Conservation (phyloP, 2,113 vertebrate species). For the Phoenicopterus ruber region DNA sequence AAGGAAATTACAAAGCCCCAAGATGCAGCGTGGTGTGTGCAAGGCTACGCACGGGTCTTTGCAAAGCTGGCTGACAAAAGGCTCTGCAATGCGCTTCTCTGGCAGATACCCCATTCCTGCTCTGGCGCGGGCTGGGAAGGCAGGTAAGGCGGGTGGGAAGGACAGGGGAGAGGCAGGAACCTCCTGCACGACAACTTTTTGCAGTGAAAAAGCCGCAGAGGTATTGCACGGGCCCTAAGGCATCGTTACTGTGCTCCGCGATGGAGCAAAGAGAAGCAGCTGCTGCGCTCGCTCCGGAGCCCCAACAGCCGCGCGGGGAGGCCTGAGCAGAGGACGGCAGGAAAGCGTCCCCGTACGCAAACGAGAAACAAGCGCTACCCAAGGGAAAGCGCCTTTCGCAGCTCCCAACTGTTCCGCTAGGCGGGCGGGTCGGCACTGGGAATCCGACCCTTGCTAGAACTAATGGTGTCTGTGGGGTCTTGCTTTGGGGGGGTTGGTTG, state of each 20-base stretch:
- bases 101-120: no score
- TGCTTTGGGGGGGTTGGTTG: no score
- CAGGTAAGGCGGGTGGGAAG: neutral
- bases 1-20: neutral
- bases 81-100: neutral
- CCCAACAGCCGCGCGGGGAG: neutral
- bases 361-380: neutral
- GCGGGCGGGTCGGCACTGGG: neutral
- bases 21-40: neutral
- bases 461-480: neutral
- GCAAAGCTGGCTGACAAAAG: neutral
- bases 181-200: neutral
- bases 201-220: neutral
- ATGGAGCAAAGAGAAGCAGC: neutral
- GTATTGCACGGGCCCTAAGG: neutral
- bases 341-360: neutral
- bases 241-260: accelerated
- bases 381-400: no score
- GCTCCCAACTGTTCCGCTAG: no score
- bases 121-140: no score
- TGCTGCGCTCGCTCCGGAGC: accelerated
- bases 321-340: neutral
- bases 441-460: neutral
- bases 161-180: neutral
- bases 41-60: neutral